Base-by-base conservation (phyloP, 2,113 vertebrate species). In the Sterna hirundo region DNA sequence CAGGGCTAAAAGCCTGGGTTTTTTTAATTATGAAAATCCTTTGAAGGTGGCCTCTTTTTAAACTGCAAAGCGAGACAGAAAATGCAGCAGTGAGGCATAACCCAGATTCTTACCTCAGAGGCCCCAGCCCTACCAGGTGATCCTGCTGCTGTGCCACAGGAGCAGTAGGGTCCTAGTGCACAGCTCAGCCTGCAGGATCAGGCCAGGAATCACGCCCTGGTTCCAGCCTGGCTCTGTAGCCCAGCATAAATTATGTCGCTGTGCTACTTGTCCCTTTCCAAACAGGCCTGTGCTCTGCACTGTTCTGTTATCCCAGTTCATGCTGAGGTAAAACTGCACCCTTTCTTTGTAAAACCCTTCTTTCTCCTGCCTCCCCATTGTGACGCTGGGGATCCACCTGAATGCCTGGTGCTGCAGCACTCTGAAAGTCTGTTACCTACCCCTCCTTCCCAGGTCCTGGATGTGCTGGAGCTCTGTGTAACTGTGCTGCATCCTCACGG, bases 381-480 rank as follows among this genome's bases (percentile, higher is more conserved):
- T 49, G 76, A 21, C 30, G 3, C 80, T 30, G 76, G 55, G 54
- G 68, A 55, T 51, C 6, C 65, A 36, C 51, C 46, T 23, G 58
- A 72, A 10, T 32, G 57, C 52, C 78, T 27, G 21, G n/a, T 32
- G 5, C 75, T 87, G 69, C 72, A 58, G 36, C 10, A 2, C 42
- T 80, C 87, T 75, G 38, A 57, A 19, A 84, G 69, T 19, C 61
- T 64, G 17, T 77, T 79, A 8, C 52, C 34, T 65, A 9, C 49
- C 60, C 66, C 62, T 77, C 47, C 40, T 86, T 51, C 86, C 62
- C 90, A 99, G 99, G 98, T 99, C 10, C 88, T 99, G 96, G 99
- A 99, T 1, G 97, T 99, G 68, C 95, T 99, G 93, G 98, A 99
- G 92, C 96, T 99, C 52, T 99, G 99, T 30, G 97, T 99, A 13